Evolutionary conservation across 1,140 invertebrate genomes (phyloP).

Genomic region (Bathynomus jamesi): DNA sequence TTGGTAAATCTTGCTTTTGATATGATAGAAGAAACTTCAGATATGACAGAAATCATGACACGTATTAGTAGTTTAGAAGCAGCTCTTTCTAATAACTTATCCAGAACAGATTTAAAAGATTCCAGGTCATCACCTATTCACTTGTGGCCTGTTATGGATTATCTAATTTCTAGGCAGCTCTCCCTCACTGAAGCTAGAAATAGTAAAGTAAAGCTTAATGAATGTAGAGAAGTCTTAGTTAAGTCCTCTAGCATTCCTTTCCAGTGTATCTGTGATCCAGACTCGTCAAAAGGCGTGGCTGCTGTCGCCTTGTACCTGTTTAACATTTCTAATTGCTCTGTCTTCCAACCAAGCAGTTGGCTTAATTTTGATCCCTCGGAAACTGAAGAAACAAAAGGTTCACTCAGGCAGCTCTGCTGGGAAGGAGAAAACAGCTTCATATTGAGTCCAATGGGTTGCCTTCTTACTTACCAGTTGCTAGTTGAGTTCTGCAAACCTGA

Average conservation of each 20-base stretch:
- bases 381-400: not conserved
- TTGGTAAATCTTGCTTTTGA: not conserved
- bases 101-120: not conserved
- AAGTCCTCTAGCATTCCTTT: not conserved
- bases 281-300: not conserved
- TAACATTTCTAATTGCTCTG: not conserved
- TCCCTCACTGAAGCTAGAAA: not conserved
- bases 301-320: not conserved
- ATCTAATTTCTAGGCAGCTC: not conserved
- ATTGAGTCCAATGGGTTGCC: slow-evolving; percentile 19
- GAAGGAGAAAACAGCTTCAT: not conserved
- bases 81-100: not conserved
- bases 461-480: slow-evolving; percentile 20
- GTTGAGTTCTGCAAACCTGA: not conserved
- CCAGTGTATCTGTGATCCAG: not conserved
- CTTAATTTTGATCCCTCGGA: not conserved
- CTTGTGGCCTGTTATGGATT: not conserved
- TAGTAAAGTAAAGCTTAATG: not conserved
- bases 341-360: not conserved
- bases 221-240: not conserved
- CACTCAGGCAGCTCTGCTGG: not conserved
- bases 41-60: not conserved
- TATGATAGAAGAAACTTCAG: not conserved
- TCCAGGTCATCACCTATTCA: not conserved
- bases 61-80: not conserved